phyloP scores from a whole-genome alignment of 2,113 vertebrate genomes.

The Ginglymostoma cirratum region DNA sequence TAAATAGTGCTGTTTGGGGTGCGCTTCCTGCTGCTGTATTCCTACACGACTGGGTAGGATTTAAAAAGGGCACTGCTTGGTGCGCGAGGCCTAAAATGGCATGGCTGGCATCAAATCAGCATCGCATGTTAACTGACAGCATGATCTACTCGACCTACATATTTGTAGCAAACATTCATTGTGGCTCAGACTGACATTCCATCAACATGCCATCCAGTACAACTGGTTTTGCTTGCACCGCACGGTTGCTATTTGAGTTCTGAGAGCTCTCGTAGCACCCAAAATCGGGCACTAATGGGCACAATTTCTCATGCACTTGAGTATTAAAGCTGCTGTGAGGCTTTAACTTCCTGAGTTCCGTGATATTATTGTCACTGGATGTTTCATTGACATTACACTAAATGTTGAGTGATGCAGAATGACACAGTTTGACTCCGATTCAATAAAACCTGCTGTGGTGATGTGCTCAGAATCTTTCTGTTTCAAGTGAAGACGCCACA shows the following conservation, averaged over 20 bases:
- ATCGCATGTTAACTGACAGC: background rate
- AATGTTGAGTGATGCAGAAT: slow-evolving; percentile 19
- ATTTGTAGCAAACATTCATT: background rate
- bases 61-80: background rate
- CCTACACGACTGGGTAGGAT: background rate
- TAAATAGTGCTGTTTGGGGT: background rate
- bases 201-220: background rate
- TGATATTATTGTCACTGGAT: background rate
- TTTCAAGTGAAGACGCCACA: background rate
- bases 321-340: background rate
- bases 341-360: background rate
- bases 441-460: background rate
- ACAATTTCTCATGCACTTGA: background rate
- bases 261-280: background rate
- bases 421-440: background rate
- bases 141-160: background rate
- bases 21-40: background rate
- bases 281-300: background rate
- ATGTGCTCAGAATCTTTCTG: background rate
- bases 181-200: background rate
- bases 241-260: background rate
- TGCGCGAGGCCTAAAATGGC: background rate
- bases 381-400: slow-evolving; percentile 11
- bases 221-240: background rate
- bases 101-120: background rate